phyloP scores from a whole-genome alignment of 37 sponge, comb jelly and placozoan species.

The Bolinopsis microptera region DNA sequence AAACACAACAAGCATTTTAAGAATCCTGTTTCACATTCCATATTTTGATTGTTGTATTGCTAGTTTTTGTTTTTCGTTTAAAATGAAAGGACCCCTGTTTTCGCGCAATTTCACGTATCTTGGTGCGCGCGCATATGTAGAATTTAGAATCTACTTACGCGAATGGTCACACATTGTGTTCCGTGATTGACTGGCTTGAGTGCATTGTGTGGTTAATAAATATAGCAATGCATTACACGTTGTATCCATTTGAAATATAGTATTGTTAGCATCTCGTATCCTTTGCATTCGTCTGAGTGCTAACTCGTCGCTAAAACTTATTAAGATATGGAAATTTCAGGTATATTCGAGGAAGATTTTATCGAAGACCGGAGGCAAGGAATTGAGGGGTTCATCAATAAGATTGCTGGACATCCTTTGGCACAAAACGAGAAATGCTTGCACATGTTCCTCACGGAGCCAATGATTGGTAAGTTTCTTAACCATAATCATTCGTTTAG shows the following conservation, averaged over 20 bases:
- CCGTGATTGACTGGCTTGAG: too few species aligned
- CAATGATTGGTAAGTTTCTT: conserved; percentile 68
- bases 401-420: conserved; percentile 97
- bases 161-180: too few species aligned
- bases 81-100: not conserved
- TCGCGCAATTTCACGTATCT: conserved; percentile 18
- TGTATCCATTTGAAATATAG: not conserved
- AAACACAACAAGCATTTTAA: too few species aligned
- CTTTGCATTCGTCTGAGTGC: too few species aligned
- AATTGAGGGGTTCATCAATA: conserved; percentile 92
- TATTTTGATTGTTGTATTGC: too few species aligned
- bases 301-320: too few species aligned
- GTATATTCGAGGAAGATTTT: conserved; percentile 94
- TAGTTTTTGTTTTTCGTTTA: not conserved
- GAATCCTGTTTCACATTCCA: too few species aligned
- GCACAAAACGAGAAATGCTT: conserved; percentile 96
- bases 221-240: too few species aligned
- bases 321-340: too few species aligned
- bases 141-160: not conserved
- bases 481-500: not conserved
- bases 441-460: conserved; percentile 98
- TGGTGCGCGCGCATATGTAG: not conserved
- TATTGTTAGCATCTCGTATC: conserved; percentile 15
- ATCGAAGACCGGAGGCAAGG: conserved; percentile 89
- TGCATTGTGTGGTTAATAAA: too few species aligned